Evolutionary conservation across 2,113 vertebrate genomes (phyloP).

Genomic region (Rhagologus leucostigma): DNA sequence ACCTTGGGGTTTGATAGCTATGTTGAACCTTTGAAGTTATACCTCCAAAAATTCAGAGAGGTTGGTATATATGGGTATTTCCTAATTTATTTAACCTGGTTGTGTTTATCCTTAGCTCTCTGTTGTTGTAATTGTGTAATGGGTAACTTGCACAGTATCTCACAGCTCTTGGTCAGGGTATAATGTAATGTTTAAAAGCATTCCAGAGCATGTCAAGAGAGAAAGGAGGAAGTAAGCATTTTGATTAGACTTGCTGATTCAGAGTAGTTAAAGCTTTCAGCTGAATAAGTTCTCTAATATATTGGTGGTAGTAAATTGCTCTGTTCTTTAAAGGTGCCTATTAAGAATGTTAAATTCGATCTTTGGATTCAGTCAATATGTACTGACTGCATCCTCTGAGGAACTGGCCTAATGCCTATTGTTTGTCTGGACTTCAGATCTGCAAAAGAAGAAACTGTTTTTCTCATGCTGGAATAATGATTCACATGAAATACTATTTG

Average conservation of each 20-base stretch:
- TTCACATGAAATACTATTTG: not conserved
- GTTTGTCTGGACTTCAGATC: not conserved
- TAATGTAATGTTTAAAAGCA: not conserved
- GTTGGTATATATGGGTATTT: slow-evolving; percentile 63
- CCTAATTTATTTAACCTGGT: not conserved
- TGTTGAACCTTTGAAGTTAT: slow-evolving; percentile 95
- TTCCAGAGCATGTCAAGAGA: not conserved
- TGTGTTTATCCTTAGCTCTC: not conserved
- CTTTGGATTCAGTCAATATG: not conserved
- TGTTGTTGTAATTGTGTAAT: not conserved
- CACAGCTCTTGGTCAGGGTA: not conserved
- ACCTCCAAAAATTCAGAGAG: slow-evolving; percentile 99
- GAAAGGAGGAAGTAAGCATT: not conserved
- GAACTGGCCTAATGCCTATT: not conserved
- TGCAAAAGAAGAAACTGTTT: not conserved
- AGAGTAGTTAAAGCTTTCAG: slow-evolving; percentile 1
- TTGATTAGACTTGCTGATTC: slow-evolving; percentile 15
- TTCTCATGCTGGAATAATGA: not conserved
- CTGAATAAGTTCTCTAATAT: not conserved
- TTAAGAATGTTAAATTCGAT: not conserved
- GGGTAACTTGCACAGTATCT: not conserved
- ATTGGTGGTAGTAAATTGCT: not conserved
- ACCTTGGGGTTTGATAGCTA: slow-evolving; percentile 98
- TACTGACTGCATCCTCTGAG: not conserved
- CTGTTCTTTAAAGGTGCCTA: not conserved